A percentile compares a stretch with the other conserved stretches of the same genome.
These are phyloP conservation scores for Pluvialis apricaria DNA, from an alignment of 2,113 vertebrate species.

Conservation along the genomic window DNA sequence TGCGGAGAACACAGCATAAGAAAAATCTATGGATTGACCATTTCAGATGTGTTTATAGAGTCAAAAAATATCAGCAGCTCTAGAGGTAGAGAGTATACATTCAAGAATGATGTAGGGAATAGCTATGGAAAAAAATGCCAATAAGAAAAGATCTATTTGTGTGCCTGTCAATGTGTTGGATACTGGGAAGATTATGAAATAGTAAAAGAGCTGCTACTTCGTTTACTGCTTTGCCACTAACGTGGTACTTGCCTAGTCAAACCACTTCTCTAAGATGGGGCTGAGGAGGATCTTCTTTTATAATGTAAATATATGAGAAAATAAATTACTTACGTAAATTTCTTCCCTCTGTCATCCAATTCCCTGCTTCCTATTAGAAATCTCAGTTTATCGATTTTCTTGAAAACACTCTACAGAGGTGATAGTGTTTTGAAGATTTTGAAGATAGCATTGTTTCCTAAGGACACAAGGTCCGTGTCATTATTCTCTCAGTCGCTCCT, in stretches of 20 bases:
- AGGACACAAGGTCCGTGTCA: neutral
- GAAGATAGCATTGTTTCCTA: neutral
- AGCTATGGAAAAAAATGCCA: neutral
- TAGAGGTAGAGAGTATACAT: neutral
- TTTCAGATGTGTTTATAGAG: neutral
- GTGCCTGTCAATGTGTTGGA: neutral
- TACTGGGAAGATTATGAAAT: neutral
- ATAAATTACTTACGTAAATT: neutral
- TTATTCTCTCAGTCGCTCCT: accelerated
- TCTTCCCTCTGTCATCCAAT: neutral
- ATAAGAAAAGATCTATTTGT: neutral
- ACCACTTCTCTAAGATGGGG: neutral
- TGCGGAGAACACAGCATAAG: neutral
- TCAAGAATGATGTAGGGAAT: neutral
- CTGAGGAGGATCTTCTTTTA: neutral
- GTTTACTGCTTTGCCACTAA: neutral
- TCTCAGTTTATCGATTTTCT: neutral
- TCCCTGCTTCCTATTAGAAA: neutral
- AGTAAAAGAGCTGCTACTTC: neutral
- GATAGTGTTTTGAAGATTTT: neutral
- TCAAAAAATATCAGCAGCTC: neutral
- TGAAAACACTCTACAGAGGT: neutral
- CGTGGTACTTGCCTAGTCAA: neutral
- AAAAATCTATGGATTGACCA: neutral
- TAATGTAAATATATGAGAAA: neutral